Evolutionary conservation across 2,888 invertebrate genomes (phyloP), one percentile per base, ranked within the genome.

Genomic region (Aleiodes testaceus): DNA sequence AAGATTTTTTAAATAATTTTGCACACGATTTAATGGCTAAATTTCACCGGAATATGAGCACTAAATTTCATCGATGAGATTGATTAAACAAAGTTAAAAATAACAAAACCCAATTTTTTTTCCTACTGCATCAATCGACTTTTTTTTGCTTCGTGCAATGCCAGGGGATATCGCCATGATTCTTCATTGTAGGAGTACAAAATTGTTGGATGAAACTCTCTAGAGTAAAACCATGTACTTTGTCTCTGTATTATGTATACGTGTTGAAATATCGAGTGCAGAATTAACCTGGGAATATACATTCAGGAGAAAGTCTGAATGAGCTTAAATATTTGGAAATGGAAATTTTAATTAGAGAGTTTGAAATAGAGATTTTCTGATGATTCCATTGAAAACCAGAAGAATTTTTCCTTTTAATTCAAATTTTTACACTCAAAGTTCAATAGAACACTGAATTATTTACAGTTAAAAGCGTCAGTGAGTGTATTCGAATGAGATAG

Each of bases 401-500:
- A n/a, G n/a, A n/a, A n/a, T n/a, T n/a, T n/a, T n/a, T n/a, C n/a
- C n/a, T n/a, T n/a, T n/a, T n/a, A n/a, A n/a, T n/a, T n/a, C n/a
- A n/a, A n/a, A n/a, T n/a, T n/a, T n/a, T n/a, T n/a, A n/a, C n/a
- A 36, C 9, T 36, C 36, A 9, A 36, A 59, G n/a, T 30, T 30
- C 30, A 1, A 7, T 61, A n/a, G 47, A 47, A 47, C 20, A 11
- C 47, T 30, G 6, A 4, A 42, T 16, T 59, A 53, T 42, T 65
- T 42, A 18, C 53, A 53, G 2, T 12, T 63, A 14, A 26, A n/a
- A 7, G n/a, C 26, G 44, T 22, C 14, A 50, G 61, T 36, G 36
- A 36, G 64, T 47, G 67, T 67, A 74, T 74, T 64, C 30, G 55
- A 66, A 64, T 65, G 64, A 7, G 44, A 70, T 42, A 52, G 66